These are phyloP conservation scores for Triops longicaudatus DNA, from an alignment of 1,140 invertebrate species.

Conservation along the genomic window DNA sequence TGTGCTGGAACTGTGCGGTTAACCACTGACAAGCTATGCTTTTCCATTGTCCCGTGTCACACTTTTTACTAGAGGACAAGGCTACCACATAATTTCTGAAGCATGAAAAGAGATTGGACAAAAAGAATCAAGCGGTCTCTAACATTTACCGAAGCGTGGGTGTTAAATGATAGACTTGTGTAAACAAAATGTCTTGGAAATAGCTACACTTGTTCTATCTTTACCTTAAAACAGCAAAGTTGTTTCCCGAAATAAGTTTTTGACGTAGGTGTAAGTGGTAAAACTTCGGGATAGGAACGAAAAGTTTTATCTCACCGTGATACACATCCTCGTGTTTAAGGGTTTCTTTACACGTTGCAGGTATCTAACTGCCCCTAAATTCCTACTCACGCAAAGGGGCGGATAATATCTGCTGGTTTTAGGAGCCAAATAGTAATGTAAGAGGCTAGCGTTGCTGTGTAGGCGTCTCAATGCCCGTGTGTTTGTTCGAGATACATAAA, in stretches of 20 bases:
- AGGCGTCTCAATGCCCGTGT: background rate
- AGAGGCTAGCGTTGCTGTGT: background rate
- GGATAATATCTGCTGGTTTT: background rate
- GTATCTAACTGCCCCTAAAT: background rate
- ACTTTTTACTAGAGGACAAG: background rate
- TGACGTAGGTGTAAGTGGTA: background rate
- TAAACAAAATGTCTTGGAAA: background rate
- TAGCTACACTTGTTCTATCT: background rate
- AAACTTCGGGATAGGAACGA: background rate
- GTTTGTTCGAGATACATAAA: background rate
- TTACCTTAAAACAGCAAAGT: background rate
- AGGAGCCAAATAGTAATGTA: background rate
- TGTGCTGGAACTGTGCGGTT: background rate
- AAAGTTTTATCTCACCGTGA: background rate
- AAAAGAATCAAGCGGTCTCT: background rate
- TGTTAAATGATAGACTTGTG: background rate
- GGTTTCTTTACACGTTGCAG: background rate
- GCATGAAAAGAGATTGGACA: background rate
- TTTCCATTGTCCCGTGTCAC: background rate
- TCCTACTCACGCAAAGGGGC: background rate
- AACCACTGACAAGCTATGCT: background rate
- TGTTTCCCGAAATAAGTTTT: background rate
- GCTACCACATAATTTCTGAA: background rate
- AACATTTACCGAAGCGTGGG: background rate
- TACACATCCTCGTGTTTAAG: background rate